These are phyloP conservation scores for Ligdia adustata DNA, from an alignment of 2,888 invertebrate species.

Conservation along the genomic window DNA sequence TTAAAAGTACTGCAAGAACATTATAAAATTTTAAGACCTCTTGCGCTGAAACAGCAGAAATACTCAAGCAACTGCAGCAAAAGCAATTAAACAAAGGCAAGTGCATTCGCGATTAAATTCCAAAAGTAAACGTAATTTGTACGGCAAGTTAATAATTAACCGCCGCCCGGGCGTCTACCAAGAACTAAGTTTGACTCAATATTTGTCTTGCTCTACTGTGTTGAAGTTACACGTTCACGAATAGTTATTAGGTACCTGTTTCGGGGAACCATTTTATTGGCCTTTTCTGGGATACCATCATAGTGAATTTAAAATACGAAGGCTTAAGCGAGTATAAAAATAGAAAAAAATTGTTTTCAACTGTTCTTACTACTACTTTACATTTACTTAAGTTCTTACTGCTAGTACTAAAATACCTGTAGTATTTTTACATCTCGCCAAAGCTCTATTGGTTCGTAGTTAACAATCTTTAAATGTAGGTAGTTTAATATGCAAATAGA, in stretches of 20 bases:
- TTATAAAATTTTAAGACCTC: background rate
- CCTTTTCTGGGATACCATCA: constrained; percentile 7
- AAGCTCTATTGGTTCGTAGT: too few species aligned
- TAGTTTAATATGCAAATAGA: too few species aligned
- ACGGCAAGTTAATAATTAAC: constrained; percentile 68
- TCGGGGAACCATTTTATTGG: constrained; percentile 18
- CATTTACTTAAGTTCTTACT: too few species aligned
- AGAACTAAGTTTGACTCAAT: constrained; percentile 68
- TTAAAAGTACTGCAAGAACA: background rate
- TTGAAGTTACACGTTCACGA: constrained; percentile 61
- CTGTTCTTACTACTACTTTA: too few species aligned
- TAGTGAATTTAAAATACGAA: too few species aligned
- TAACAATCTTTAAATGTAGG: too few species aligned
- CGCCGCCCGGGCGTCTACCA: constrained; percentile 56
- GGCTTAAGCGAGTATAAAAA: too few species aligned
- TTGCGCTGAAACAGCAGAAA: background rate
- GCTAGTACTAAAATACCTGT: too few species aligned
- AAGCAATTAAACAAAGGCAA: constrained; percentile 17
- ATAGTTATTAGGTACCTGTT: constrained; percentile 58
- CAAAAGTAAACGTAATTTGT: constrained; percentile 52
- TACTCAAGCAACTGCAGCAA: constrained; percentile 6
- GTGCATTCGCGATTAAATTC: constrained; percentile 38
- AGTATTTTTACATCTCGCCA: too few species aligned
- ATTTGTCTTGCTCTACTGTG: constrained; percentile 68
- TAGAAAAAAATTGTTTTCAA: too few species aligned